These are phyloP conservation scores for Callospermophilus lateralis DNA, from an alignment of 2,113 vertebrate species.

Conservation along the genomic window DNA sequence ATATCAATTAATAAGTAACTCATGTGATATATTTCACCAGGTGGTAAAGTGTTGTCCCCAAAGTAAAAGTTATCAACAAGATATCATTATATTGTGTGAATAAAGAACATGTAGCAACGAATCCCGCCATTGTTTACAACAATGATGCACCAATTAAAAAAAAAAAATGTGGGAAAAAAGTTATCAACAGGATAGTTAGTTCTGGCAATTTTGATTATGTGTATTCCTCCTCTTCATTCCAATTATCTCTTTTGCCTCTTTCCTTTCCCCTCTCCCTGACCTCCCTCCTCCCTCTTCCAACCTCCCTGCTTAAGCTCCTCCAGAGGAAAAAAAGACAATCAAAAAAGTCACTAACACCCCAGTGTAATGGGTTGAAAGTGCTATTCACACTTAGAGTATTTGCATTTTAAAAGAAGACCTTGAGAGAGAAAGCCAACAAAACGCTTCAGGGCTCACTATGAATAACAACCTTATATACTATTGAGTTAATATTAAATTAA, in stretches of 20 bases:
- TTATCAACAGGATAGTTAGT: neutral
- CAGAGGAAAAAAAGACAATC: neutral
- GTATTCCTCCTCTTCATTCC: neutral
- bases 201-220: neutral
- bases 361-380: constrained; percentile 44
- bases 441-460: constrained; percentile 2
- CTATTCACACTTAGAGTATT: constrained; percentile 46
- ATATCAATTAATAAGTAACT: neutral
- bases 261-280: neutral
- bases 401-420: constrained; percentile 39
- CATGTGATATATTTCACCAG: neutral
- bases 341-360: constrained; percentile 17
- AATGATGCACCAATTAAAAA: too few relatives aligned
- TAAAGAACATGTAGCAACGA: too few relatives aligned
- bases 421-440: neutral
- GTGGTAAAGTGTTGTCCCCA: neutral
- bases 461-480: neutral
- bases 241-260: neutral
- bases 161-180: neutral
- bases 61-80: neutral
- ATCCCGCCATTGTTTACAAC: too few relatives aligned
- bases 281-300: neutral
- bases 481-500: neutral
- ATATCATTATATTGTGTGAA: neutral
- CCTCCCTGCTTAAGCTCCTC: neutral